Evolutionary conservation across 2,888 invertebrate genomes (phyloP).

Genomic region (Cheilosia pagana): DNA sequence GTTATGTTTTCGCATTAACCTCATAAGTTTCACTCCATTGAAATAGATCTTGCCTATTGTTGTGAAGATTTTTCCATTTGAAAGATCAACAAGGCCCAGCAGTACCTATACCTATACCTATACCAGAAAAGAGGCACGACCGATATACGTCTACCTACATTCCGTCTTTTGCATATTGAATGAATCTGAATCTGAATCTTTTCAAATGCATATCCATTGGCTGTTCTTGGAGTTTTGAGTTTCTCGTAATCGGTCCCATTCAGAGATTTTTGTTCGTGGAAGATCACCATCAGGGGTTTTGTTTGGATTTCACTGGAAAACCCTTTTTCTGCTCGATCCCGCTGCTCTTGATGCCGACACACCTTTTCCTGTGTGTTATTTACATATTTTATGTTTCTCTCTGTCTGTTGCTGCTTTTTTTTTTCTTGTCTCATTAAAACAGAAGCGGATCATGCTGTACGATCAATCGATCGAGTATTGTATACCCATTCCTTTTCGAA

Average conservation of each 20-base stretch:
- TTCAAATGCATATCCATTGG: constrained; percentile 15
- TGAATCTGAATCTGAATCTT: constrained; percentile 55
- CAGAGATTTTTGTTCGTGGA: constrained; percentile 70
- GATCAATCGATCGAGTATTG: constrained; percentile 50
- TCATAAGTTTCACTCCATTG: constrained; percentile 74
- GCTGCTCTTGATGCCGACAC: constrained; percentile 43
- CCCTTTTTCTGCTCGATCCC: constrained; percentile 44
- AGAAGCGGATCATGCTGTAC: constrained; percentile 66
- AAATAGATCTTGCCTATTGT: constrained; percentile 74
- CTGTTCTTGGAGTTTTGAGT: constrained; percentile 40
- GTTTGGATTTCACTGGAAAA: constrained; percentile 70
- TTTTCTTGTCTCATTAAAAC: constrained; percentile 36
- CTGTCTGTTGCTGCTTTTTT: neutral
- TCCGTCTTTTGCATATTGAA: constrained; percentile 71
- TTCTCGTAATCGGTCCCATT: constrained; percentile 68
- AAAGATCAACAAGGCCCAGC: constrained; percentile 65
- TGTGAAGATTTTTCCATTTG: constrained; percentile 60
- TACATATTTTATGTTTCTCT: constrained; percentile 56
- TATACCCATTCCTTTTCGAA: constrained; percentile 27
- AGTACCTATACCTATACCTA: neutral
- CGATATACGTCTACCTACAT: constrained; percentile 33
- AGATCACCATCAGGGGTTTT: constrained; percentile 50
- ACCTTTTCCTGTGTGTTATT: constrained; percentile 71
- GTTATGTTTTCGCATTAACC: constrained; percentile 73
- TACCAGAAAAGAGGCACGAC: constrained; percentile 34